A percentile compares a stretch with the other conserved stretches of the same genome.
These are phyloP conservation scores for Junonia oenone DNA, from an alignment of 2,888 invertebrate species.

Conservation along the genomic window DNA sequence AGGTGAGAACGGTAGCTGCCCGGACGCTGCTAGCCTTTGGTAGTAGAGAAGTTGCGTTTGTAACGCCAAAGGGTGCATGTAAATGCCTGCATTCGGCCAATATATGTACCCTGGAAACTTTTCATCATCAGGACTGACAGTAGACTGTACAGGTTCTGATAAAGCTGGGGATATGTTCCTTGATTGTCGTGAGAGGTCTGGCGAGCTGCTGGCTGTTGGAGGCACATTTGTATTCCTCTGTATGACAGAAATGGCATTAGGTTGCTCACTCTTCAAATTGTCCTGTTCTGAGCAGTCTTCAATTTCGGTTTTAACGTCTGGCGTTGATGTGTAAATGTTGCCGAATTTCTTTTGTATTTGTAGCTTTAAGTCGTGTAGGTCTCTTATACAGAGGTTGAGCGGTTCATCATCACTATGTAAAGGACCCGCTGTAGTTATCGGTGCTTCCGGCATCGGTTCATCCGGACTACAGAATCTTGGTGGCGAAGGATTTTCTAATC, in stretches of 20 bases:
- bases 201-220: constrained; percentile 63
- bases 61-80: constrained; percentile 86
- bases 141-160: constrained; percentile 62
- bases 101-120: constrained; percentile 80
- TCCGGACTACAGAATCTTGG: constrained; percentile 55
- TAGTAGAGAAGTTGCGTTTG: constrained; percentile 87
- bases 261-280: constrained; percentile 60
- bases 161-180: constrained; percentile 54
- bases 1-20: constrained; percentile 57
- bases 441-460: constrained; percentile 59
- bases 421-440: constrained; percentile 50
- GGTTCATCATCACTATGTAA: constrained; percentile 83
- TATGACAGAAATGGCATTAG: constrained; percentile 69
- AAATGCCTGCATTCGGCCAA: constrained; percentile 85
- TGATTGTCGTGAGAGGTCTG: constrained; percentile 55
- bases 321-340: constrained; percentile 78
- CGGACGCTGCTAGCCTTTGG: constrained; percentile 83
- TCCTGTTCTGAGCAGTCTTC: constrained; percentile 74
- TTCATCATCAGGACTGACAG: constrained; percentile 55
- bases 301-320: constrained; percentile 81
- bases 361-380: constrained; percentile 84
- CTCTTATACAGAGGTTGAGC: constrained; percentile 89
- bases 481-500: constrained; percentile 54
- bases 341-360: constrained; percentile 82
- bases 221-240: constrained; percentile 66